Percentiles rank a stretch among this genome's conserved stretches.
Conservation (phyloP, 2,888 invertebrate species). For the Morinoia aosen region DNA sequence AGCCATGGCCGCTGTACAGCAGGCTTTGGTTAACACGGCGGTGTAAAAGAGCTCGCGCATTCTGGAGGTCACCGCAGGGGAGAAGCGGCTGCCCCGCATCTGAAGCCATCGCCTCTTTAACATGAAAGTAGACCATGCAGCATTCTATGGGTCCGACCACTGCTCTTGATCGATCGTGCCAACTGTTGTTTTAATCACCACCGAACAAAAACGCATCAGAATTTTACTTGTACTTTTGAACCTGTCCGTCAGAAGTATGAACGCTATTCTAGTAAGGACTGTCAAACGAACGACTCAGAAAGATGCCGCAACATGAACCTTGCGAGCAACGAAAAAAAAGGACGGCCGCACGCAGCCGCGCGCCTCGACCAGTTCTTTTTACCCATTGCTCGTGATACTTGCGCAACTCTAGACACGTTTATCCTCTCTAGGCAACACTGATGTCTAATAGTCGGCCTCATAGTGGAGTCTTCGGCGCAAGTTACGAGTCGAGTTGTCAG, state of each 20-base stretch:
- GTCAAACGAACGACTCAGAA: neutral
- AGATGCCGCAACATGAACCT: neutral
- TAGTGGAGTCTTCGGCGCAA: neutral
- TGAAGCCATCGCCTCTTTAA: constrained; percentile 1
- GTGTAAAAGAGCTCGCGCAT: too few species aligned
- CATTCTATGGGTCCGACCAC: neutral
- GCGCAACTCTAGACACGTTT: neutral
- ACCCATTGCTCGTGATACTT: neutral
- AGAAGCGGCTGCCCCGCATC: neutral
- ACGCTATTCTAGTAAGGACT: neutral
- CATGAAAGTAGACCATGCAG: constrained; percentile 36
- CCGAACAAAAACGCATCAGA: neutral
- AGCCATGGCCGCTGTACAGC: too few species aligned
- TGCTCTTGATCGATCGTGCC: neutral
- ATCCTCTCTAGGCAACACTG: constrained; percentile 29
- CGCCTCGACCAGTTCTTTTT: constrained; percentile 8
- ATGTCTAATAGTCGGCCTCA: neutral
- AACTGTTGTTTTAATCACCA: neutral
- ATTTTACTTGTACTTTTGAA: neutral
- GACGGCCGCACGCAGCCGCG: neutral
- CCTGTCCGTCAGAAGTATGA: neutral
- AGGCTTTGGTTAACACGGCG: too few species aligned
- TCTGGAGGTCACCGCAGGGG: neutral
- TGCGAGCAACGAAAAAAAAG: neutral
- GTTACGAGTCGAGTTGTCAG: neutral